Conservation (phyloP, 2,797 vertebrate genomes). For the Selene dorsalis region DNA sequence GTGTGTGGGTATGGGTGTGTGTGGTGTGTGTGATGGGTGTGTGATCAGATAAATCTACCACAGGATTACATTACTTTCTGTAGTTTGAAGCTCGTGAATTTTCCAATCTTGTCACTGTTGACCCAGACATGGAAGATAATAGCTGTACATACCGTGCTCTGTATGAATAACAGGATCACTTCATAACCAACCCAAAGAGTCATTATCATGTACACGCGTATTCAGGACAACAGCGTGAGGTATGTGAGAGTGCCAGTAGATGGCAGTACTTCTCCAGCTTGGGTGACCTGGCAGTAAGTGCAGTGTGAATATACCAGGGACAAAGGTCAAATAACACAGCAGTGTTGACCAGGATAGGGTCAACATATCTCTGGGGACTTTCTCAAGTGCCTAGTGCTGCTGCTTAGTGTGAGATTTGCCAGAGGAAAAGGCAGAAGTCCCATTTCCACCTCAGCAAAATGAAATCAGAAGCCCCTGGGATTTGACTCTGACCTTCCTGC, state of each 20-base stretch:
- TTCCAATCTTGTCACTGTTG: conserved; percentile 14
- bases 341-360: conserved; percentile 69
- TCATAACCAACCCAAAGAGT: conserved; percentile 48
- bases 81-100: conserved; percentile 18
- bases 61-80: conserved; percentile 44
- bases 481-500: conserved; percentile 70
- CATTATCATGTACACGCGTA: conserved; percentile 1
- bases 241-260: conserved; percentile 66
- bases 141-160: conserved; percentile 20
- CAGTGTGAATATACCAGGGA: conserved; percentile 42
- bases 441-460: conserved; percentile 81
- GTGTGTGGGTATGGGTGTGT: too few species aligned
- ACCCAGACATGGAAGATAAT: conserved; percentile 43
- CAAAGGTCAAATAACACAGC: conserved; percentile 76
- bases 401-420: conserved; percentile 79
- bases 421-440: conserved; percentile 76
- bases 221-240: conserved; percentile 6
- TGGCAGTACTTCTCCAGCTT: conserved; percentile 76
- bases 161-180: conserved; percentile 55
- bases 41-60: conserved; percentile 38
- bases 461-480: conserved; percentile 81
- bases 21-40: neutral
- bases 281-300: neutral
- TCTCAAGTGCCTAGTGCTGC: conserved; percentile 66
- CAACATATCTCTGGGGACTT: conserved; percentile 74